phyloP scores from a whole-genome alignment of 2,888 invertebrate genomes.

The Terebella lapidaria region DNA sequence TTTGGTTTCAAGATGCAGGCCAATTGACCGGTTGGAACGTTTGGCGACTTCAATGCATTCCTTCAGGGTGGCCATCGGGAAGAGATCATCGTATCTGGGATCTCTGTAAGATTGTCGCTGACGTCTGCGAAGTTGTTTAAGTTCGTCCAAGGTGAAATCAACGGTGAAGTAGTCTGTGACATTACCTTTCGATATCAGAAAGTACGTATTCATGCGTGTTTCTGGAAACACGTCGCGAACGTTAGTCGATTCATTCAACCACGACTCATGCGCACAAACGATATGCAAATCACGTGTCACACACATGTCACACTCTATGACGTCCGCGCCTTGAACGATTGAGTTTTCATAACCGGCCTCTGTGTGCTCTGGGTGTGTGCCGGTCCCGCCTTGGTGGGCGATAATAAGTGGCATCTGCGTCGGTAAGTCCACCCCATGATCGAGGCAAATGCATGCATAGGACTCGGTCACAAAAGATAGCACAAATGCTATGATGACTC shows the following conservation, averaged over 20 bases:
- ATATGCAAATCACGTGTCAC: slow-evolving; percentile 25
- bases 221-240: slow-evolving; percentile 14
- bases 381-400: slow-evolving; percentile 29
- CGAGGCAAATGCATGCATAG: too few species aligned
- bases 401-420: slow-evolving; percentile 24
- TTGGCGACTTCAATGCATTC: slow-evolving; percentile 20
- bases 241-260: slow-evolving; percentile 23
- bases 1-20: slow-evolving; percentile 25
- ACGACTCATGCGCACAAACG: slow-evolving; percentile 24
- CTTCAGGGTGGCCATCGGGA: slow-evolving; percentile 19
- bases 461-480: too few species aligned
- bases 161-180: slow-evolving; percentile 24
- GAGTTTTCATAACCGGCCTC: slow-evolving; percentile 19
- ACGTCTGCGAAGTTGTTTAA: slow-evolving; percentile 15
- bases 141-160: slow-evolving; percentile 26
- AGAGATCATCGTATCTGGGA: slow-evolving; percentile 16
- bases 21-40: slow-evolving; percentile 15
- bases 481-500: too few species aligned
- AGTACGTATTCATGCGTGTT: slow-evolving; percentile 9
- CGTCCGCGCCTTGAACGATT: slow-evolving; percentile 27
- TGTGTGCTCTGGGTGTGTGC: slow-evolving; percentile 29
- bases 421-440: too few species aligned
- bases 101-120: slow-evolving; percentile 19
- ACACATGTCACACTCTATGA: slow-evolving; percentile 27
- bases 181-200: neutral